Base-by-base conservation (phyloP, 2,888 invertebrate genomes). In the Epinotia demarniana region DNA sequence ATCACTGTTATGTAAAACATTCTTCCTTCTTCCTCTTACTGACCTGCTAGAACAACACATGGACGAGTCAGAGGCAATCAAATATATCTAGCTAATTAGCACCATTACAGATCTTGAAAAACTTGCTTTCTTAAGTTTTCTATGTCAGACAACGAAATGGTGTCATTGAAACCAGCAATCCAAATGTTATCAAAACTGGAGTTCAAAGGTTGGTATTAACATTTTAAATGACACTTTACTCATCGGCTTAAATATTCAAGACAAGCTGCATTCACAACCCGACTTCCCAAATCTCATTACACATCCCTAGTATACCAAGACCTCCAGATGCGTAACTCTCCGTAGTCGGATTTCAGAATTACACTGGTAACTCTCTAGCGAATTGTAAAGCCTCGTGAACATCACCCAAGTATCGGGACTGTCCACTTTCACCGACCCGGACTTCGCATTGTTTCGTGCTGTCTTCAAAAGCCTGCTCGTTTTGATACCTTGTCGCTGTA, bases 341-440 rank as follows among this genome's bases (percentile, higher is more conserved):
- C 53, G 53, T n/a, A 53, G 53, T 6, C n/a, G 53, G 16, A 53
- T 13, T 53, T n/a, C 8, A 53, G 5, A 8, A 1, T 53, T 53
- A 53, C 13, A n/a, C 53, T n/a, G 53, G 53, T 53, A 1, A 53
- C n/a, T 16, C n/a, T 8, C 1, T 8, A 53, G 53, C 1, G 53
- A 49, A 5, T 53, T n/a, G 5, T 53, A n/a, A n/a, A 53, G 53
- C n/a, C 1, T 53, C n/a, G 16, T n/a, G 53, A 53, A 53, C n/a
- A 53, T 5, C 16, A 53, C n/a, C n/a, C 64, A 27, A 74, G 70
- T 39, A 74, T 75, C 46, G 60, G 43, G 55, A 46, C 53, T 19
- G 63, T n/a, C 39, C 58, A 70, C 75, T 75, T 75, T 75, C 75
- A 75, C 74, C 62, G 63, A 69, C 75, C 70, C 74, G 63, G 74